Evolutionary conservation across 2,113 vertebrate species (phyloP), one percentile per base, ranked within the genome.

Genomic region (Chamaetylas fuelleborni): DNA sequence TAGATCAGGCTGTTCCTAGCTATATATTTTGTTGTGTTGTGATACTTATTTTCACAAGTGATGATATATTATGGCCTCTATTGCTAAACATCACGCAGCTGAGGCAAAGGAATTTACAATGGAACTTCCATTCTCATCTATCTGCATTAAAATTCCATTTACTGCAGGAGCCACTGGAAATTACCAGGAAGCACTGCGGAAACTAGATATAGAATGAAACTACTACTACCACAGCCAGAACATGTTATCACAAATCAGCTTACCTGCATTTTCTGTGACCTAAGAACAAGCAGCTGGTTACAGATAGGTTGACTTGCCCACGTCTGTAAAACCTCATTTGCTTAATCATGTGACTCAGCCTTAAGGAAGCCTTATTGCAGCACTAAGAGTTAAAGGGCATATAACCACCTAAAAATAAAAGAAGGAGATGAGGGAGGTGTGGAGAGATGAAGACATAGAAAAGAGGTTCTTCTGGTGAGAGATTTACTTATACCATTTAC

Each of bases 301-400:
- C 11, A 71, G 4, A 36, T 17, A 12, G 4, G 3, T 47, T 72
- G 33, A 60, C 10, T 67, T 47, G 17, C 7, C 2, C 0, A 0
- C 28, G 24, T 28, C 23, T 69, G 13, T 57, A 77, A 61, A 91
- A 76, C 13, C 8, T 67, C 13, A 29, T 48, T 73, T 88, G 3
- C 23, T 81, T 43, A 8, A 28, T 56, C 1, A 1, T n/a, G 8
- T 38, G 4, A 11, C 42, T 83, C 22, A 57, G 42, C 5, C 26
- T 22, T 42, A 43, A 56, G 43, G 22, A 54, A 64, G 9, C 7
- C 5, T 17, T 43, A 8, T 31, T 56, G 17, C 14, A 74, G 28
- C 22, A 31, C 3, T 40, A 85, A 51, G n/a, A 28, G 16, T 57
- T 57, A 53, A 82, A 47, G 36, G 42, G 11, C 31, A 18, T 45